Evolutionary conservation across 2,113 vertebrate species (phyloP), one percentile per base, ranked within the genome.

Genomic region (Rhea pennata): DNA sequence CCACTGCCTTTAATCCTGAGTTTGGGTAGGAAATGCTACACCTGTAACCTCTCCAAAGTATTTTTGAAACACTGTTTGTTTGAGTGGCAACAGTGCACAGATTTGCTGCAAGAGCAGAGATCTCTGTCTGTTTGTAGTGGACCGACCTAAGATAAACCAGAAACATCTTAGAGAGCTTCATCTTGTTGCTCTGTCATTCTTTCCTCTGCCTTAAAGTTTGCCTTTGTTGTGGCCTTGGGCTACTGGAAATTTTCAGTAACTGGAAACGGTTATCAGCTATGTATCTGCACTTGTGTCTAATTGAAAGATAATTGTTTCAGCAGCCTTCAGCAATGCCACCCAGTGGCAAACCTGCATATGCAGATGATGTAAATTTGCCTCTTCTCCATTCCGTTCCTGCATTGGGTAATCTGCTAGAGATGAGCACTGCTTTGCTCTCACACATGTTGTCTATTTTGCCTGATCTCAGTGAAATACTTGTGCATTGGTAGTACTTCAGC

Each of bases 281-380:
- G 23, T 79, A 54, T 73, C 87, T 89, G 70, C 58, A 51, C n/a
- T 95, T 53, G 59, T 62, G 42, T 39, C 51, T 51, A 19, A 53
- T 23, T 11, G 64, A 39, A 79, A 65, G 75, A 36, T 74, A 64
- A 80, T n/a, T 75, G 84, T 72, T 48, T 62, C 73, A 44, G 39
- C 79, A 86, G 83, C 73, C 73, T 95, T 88, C 88, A 88, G 90
- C 82, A 73, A 89, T 96, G 89, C 84, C 91, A 96, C 87, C 92
- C 94, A 85, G 92, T 91, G 95, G 82, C 82, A 94, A 61, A 24
- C 42, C 71, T 16, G 65, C 84, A 16, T 2, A 48, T n/a, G 71
- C 74, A 93, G 74, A 36, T 62, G 26, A 8, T n/a, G 31, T 48
- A 31, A 2, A 27, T 78, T 42, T 70, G 40, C 48, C 73, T 62